These are phyloP conservation scores for Poecilia latipinna DNA, from an alignment of 2,113 vertebrate genomes.

Conservation along the genomic window DNA sequence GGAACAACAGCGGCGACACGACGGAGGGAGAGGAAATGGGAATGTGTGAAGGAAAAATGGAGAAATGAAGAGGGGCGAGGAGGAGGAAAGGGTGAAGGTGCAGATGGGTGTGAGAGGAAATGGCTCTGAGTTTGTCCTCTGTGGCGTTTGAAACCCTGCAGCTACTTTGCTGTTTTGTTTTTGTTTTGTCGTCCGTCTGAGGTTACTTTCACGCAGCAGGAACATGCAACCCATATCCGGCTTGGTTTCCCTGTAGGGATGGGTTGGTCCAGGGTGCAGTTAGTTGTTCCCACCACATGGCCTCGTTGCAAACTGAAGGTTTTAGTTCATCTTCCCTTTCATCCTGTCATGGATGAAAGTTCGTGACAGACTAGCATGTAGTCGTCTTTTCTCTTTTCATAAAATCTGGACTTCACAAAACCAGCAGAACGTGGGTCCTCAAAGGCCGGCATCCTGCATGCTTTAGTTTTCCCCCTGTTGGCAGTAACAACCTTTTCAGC, in stretches of 20 bases:
- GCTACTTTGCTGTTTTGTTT: conserved; percentile 20
- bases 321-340: not conserved
- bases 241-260: not conserved
- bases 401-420: no score
- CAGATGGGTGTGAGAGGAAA: conserved; percentile 28
- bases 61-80: conserved; percentile 13
- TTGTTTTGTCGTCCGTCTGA: conserved; percentile 25
- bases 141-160: conserved; percentile 39
- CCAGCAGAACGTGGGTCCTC: no score
- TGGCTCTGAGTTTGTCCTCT: conserved; percentile 34
- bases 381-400: no score
- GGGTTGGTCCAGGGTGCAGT: not conserved
- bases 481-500: no score
- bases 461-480: no score
- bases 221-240: no score
- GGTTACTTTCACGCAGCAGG: no score
- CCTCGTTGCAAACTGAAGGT: not conserved
- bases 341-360: no score
- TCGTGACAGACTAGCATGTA: no score
- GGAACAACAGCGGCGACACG: not conserved
- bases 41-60: conserved; percentile 16
- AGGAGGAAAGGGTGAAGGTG: conserved; percentile 1
- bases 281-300: not conserved
- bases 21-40: not conserved
- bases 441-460: no score